A percentile compares a stretch with the other conserved stretches of the same genome.
Conservation (phyloP, 2,797 vertebrate species). For the Gymnodraco acuticeps region DNA sequence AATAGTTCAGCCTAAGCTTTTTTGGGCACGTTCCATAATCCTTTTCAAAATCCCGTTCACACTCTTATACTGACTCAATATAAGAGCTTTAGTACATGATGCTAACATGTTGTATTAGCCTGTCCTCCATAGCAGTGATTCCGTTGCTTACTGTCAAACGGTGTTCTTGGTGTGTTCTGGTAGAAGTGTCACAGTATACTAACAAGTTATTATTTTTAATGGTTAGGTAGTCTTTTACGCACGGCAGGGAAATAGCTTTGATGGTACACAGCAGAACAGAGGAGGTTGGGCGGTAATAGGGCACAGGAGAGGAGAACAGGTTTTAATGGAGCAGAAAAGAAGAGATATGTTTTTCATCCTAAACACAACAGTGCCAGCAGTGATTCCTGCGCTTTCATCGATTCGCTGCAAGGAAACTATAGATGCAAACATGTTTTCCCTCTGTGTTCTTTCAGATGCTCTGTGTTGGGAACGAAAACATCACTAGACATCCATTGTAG, state of each 20-base stretch:
- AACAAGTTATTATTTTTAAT: conserved; percentile 69
- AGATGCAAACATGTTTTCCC: conserved; percentile 19
- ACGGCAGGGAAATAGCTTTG: conserved; percentile 71
- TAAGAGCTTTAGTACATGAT: conserved; percentile 10
- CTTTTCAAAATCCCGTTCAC: conserved; percentile 21
- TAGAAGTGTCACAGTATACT: conserved; percentile 43
- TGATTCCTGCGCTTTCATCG: conserved; percentile 24
- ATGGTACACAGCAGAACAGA: conserved; percentile 64
- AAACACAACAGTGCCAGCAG: conserved; percentile 50
- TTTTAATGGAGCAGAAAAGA: conserved; percentile 72
- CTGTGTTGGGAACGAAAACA: conserved; percentile 4
- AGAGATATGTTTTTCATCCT: conserved; percentile 61
- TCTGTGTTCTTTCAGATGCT: not conserved
- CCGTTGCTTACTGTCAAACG: conserved; percentile 33
- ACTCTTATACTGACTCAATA: not conserved
- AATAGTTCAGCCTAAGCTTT: conserved; percentile 24
- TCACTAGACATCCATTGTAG: conserved; percentile 1
- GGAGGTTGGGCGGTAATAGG: conserved; percentile 62
- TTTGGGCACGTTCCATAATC: conserved; percentile 33
- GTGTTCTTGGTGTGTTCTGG: conserved; percentile 34
- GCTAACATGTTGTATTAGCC: conserved; percentile 14
- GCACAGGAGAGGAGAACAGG: conserved; percentile 65
- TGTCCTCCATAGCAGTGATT: conserved; percentile 17
- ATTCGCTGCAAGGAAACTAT: conserved; percentile 43
- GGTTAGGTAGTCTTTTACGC: conserved; percentile 69